phyloP scores from a whole-genome alignment of 2,113 vertebrate genomes.

The Casuarius casuarius region DNA sequence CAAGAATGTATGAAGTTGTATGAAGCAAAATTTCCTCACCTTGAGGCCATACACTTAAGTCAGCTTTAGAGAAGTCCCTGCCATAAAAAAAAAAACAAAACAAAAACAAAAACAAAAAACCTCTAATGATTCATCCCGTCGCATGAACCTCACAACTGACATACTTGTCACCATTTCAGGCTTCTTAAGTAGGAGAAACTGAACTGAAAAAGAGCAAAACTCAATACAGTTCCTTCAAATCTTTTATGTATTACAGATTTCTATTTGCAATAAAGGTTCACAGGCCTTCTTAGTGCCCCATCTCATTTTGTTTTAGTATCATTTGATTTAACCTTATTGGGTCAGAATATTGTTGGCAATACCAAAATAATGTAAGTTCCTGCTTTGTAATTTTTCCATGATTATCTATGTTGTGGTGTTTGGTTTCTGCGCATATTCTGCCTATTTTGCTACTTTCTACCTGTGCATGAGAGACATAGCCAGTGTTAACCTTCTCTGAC shows the following conservation, averaged over 20 bases:
- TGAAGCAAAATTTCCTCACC: too few relatives aligned
- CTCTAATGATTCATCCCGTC: too few relatives aligned
- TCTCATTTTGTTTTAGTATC: not conserved
- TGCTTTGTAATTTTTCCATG: not conserved
- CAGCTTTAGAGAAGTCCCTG: too few relatives aligned
- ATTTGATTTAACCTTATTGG: not conserved
- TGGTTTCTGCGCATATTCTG: not conserved
- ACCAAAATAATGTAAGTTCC: not conserved
- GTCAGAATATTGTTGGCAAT: not conserved
- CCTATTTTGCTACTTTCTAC: not conserved
- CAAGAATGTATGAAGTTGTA: too few relatives aligned
- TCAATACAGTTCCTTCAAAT: not conserved
- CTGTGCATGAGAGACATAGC: not conserved
- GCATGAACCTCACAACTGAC: too few relatives aligned
- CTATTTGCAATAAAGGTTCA: not conserved
- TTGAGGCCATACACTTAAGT: too few relatives aligned
- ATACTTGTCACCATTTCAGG: too few relatives aligned
- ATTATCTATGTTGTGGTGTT: not conserved
- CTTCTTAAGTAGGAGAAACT: too few relatives aligned
- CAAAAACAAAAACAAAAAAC: too few relatives aligned
- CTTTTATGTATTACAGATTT: not conserved
- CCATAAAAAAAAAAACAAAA: too few relatives aligned
- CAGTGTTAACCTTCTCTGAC: not conserved
- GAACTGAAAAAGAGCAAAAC: too few relatives aligned
- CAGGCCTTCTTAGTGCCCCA: not conserved